Evolutionary conservation across 2,797 vertebrate genomes (phyloP), one percentile per base, ranked within the genome.

Genomic region (Gallinago solitaria): DNA sequence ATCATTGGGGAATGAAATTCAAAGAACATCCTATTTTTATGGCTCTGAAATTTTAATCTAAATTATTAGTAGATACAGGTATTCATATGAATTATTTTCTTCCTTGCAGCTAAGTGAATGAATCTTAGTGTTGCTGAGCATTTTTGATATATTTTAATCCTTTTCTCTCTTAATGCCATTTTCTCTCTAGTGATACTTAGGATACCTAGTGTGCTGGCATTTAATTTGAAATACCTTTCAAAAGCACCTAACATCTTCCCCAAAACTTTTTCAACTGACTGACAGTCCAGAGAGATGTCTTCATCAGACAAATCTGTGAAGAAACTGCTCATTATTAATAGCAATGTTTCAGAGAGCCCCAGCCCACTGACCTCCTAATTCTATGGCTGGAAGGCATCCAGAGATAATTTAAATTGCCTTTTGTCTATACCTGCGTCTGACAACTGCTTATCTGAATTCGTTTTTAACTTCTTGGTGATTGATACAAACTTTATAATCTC

Each of bases 41-140:
- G 9, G 32, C 6, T 82, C 23, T 73, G 25, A 32, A 90, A 76
- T 84, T 73, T 64, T 69, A 65, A 89, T 84, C 24, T 76, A 51
- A 93, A 79, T 87, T 82, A 39, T 45, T 74, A 80, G 12, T 23
- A 71, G 48, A 32, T 43, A 71, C 6, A 76, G 3, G 4, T 43
- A 85, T 63, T 59, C 11, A 59, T 51, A 43, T 14, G 9, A 60
- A 32, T 53, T 2, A 56, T 80, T 89, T 77, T 77, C 24, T 81
- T 68, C n/a, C 50, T 80, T 71, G 27, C 30, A 57, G 37, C 16
- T 88, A 43, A 75, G 9, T 54, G 53, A 80, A 47, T 47, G 16
- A 81, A 56, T 61, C 28, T 74, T 48, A 78, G 0, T 35, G 16
- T 33, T 28, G 18, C 0, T 23, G 0, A 81, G 21, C 7, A 20